phyloP scores from a whole-genome alignment of 2,113 vertebrate species.

The Heterocephalus glaber region DNA sequence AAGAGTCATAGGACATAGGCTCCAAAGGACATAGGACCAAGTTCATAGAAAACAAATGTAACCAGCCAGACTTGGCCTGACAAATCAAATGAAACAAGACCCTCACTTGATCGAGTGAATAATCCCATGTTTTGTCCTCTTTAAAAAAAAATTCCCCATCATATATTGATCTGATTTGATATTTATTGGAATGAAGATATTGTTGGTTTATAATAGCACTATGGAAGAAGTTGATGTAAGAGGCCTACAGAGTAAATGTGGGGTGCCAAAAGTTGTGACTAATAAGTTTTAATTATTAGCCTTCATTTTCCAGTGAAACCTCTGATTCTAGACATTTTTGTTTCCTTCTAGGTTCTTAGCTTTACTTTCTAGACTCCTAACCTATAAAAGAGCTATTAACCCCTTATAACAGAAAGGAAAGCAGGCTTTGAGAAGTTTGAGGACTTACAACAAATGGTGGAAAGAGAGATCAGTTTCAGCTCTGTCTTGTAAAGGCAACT shows the following conservation, averaged over 20 bases:
- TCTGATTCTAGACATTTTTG: not conserved
- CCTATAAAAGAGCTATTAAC: not conserved
- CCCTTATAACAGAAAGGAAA: not conserved
- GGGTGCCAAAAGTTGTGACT: not conserved
- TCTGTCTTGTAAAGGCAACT: not conserved
- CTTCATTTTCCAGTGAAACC: not conserved
- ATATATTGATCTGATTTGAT: not conserved
- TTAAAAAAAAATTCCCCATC: not conserved
- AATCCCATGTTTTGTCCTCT: not conserved
- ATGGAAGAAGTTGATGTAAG: not conserved
- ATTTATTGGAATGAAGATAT: not conserved
- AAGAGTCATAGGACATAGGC: too few species aligned
- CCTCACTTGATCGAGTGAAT: not conserved
- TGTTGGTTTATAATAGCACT: not conserved
- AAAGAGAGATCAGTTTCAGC: not conserved
- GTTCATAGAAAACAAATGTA: slow-evolving; percentile 64
- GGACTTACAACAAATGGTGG: not conserved
- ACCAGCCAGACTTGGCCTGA: slow-evolving; percentile 45
- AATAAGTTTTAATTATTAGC: not conserved
- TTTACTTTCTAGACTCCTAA: slow-evolving; percentile 42
- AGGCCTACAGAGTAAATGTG: not conserved
- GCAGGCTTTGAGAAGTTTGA: not conserved
- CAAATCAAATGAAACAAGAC: slow-evolving; percentile 50
- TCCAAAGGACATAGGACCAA: slow-evolving; percentile 54
- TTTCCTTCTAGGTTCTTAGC: not conserved